Evolutionary conservation across 2,888 invertebrate species (phyloP), one percentile per base, ranked within the genome.

Genomic region (Pachliopta kotzebuea): DNA sequence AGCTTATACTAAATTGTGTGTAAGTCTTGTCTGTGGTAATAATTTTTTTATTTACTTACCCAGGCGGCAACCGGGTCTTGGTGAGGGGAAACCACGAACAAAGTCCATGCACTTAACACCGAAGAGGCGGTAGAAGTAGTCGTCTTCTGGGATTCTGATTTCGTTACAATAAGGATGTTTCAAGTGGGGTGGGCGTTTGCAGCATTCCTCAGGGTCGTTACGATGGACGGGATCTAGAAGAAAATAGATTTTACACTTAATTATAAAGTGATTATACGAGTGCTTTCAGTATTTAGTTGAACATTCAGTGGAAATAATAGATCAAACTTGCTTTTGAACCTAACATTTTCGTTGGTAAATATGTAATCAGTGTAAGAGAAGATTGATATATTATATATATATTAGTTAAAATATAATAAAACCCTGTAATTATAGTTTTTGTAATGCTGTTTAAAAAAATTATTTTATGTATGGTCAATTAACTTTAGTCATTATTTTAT

Each of bases 141-240:
- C 98, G 79, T 98, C 96, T 71, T 96, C 96, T 0, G 98, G 97
- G 58, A 98, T 95, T 63, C 93, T 92, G 74, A 98, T 97, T 88
- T 98, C 97, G 85, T 97, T 95, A 81, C 98, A 98, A 83, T 97
- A 97, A 0, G 97, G 97, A 87, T 98, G 97, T 81, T 96, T 97
- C 61, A 95, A 91, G 75, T 97, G 96, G 18, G 94, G 93, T 0
- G 96, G 96, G 24, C 96, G 94, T 77, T 95, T 93, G 86, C 97
- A 98, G 83, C 97, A 98, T 83, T 97, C 97, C 83, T 97, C 97
- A 2, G 97, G 97, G 83, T 97, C 97, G 85, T 97, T 97, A 71
- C 96, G 94, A 86, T 96, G 96, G 72, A 95, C 86, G 4, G 97
- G 95, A 89, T 97, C 97, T 97, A 80, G 45, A 45, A 37, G 11